Conservation (phyloP, 2,113 vertebrate species). For the Lampris megalopsis region DNA sequence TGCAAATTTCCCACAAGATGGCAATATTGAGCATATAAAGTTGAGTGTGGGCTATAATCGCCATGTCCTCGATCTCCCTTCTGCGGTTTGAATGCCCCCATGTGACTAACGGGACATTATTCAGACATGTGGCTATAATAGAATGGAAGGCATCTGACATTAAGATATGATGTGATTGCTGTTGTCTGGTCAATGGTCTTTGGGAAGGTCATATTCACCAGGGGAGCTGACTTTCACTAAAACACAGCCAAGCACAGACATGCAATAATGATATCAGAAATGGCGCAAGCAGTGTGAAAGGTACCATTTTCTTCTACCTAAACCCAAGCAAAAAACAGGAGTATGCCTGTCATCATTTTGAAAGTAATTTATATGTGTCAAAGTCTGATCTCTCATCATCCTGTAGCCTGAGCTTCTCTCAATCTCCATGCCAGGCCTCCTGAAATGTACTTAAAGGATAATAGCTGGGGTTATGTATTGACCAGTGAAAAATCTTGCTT, state of each 20-base stretch:
- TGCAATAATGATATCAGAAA: not conserved
- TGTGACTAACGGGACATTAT: too few relatives aligned
- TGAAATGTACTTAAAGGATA: slow-evolving; percentile 27
- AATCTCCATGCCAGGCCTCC: slow-evolving; percentile 14
- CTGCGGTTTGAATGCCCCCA: too few relatives aligned
- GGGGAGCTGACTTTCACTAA: too few relatives aligned
- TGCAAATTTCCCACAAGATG: too few relatives aligned
- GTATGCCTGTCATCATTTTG: slow-evolving; percentile 66
- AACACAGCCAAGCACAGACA: not conserved
- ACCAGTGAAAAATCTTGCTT: slow-evolving; percentile 60
- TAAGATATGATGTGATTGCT: too few relatives aligned
- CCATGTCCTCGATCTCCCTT: too few relatives aligned
- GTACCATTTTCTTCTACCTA: slow-evolving; percentile 26
- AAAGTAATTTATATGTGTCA: slow-evolving; percentile 58
- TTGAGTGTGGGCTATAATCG: too few relatives aligned
- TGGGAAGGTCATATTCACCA: too few relatives aligned
- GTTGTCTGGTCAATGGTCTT: too few relatives aligned
- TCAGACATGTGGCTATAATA: too few relatives aligned
- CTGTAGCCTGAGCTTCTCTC: slow-evolving; percentile 21
- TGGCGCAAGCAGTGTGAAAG: slow-evolving; percentile 19
- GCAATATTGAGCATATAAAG: too few relatives aligned
- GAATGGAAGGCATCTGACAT: too few relatives aligned
- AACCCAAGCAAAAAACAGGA: slow-evolving; percentile 44
- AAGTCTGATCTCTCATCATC: slow-evolving; percentile 65
- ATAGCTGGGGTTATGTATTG: slow-evolving; percentile 62